phyloP scores from a whole-genome alignment of 92 coral and sea anemone species.

The Actinernus sp. region DNA sequence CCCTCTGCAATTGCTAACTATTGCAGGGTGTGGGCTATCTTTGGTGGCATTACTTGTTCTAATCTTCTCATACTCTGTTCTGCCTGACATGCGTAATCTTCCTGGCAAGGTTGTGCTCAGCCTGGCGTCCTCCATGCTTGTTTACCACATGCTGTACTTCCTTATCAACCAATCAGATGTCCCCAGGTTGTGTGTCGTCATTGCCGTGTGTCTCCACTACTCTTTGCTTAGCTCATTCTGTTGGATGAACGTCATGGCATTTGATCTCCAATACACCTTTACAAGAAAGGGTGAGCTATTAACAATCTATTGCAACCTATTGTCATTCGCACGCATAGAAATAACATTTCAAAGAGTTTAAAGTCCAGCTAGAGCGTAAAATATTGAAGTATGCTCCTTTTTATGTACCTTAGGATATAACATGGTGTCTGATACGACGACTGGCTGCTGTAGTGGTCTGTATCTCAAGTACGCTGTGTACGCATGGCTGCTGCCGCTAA shows the following conservation, averaged over 20 bases:
- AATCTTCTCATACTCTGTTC: slow-evolving; percentile 32
- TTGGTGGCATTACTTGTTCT: slow-evolving; percentile 34
- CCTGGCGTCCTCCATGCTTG: slow-evolving; percentile 43
- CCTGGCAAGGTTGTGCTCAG: slow-evolving; percentile 60
- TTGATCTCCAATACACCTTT: slow-evolving; percentile 60
- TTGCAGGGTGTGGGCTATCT: slow-evolving; percentile 40
- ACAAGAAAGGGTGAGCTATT: slow-evolving; percentile 42
- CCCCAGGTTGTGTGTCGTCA: slow-evolving; percentile 27
- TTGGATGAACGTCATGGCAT: slow-evolving; percentile 86
- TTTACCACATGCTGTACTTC: slow-evolving; percentile 41
- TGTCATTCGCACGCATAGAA: too few relatives aligned
- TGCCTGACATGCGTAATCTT: slow-evolving; percentile 58
- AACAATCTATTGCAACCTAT: too few relatives aligned
- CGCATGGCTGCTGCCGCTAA: slow-evolving; percentile 37
- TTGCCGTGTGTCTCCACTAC: slow-evolving; percentile 59
- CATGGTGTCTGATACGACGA: background rate
- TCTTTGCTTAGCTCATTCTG: slow-evolving; percentile 49
- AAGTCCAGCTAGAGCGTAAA: too few relatives aligned
- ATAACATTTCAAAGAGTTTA: too few relatives aligned
- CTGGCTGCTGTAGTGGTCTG: slow-evolving; percentile 4
- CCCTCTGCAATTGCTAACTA: background rate
- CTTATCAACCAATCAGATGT: slow-evolving; percentile 8
- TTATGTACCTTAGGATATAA: slow-evolving; percentile 7
- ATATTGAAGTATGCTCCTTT: too few relatives aligned
- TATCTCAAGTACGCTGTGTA: slow-evolving; percentile 46